phyloP scores from a whole-genome alignment of 2,888 invertebrate genomes.

The Itoplectis maculator region DNA sequence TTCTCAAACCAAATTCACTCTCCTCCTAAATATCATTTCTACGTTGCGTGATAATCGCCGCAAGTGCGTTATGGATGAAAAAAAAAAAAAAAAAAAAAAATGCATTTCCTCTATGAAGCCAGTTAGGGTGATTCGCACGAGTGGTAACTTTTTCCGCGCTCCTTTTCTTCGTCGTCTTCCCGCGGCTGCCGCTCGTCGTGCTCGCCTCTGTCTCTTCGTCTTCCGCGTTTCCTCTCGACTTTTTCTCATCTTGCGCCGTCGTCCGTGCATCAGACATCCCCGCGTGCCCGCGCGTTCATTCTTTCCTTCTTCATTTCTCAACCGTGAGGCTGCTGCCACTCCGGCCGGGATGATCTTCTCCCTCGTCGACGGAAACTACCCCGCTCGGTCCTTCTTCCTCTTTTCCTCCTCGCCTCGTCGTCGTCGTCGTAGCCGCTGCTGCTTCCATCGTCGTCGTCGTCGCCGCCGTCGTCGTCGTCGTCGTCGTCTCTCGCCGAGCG shows the following conservation, averaged over 20 bases:
- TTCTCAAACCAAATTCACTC: slow-evolving; percentile 52
- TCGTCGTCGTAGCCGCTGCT: slow-evolving; percentile 2
- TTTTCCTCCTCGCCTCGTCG: slow-evolving; percentile 12
- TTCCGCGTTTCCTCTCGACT: slow-evolving; percentile 40
- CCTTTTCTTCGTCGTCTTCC: slow-evolving; percentile 17
- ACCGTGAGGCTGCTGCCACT: slow-evolving; percentile 12
- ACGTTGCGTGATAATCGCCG: slow-evolving; percentile 36
- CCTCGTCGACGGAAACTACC: slow-evolving; percentile 27
- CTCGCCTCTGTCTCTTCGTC: slow-evolving; percentile 29
- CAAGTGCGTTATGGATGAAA: slow-evolving; percentile 64
- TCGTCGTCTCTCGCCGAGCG: slow-evolving; percentile 51
- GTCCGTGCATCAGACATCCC: slow-evolving; percentile 52
- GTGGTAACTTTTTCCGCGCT: slow-evolving; percentile 67
- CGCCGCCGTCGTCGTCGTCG: slow-evolving; percentile 3
- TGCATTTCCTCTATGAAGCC: slow-evolving; percentile 73
- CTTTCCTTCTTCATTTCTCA: slow-evolving; percentile 60
- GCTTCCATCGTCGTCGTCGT: slow-evolving; percentile 24
- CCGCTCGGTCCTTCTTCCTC: slow-evolving; percentile 44
- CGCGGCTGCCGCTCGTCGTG: slow-evolving; percentile 31
- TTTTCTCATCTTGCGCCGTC: slow-evolving; percentile 58
- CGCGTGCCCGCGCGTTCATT: no score
- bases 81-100: slow-evolving; percentile 65
- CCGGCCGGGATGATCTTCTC: slow-evolving; percentile 14
- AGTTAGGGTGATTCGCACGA: slow-evolving; percentile 71
- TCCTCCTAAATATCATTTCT: neutral